Evolutionary conservation across 92 coral and sea anemone genomes (phyloP).

Genomic region (Pocillopora grandis): DNA sequence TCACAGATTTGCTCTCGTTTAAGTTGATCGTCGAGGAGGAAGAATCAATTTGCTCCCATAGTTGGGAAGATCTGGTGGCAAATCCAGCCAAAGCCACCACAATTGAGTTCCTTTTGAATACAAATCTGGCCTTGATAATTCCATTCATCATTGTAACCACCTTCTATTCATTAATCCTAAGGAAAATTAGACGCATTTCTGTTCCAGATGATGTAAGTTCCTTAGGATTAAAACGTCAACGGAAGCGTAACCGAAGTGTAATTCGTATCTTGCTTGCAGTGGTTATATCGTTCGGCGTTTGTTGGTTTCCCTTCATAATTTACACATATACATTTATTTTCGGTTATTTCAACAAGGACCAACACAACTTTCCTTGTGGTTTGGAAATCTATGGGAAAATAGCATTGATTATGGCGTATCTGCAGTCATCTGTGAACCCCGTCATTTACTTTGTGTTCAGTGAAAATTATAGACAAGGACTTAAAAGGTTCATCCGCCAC

Average conservation of each 20-base stretch:
- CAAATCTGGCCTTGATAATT: constrained; percentile 13
- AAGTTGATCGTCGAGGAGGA: constrained; percentile 5
- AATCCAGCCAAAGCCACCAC: neutral
- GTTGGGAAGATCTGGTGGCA: constrained; percentile 22
- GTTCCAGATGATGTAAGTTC: neutral
- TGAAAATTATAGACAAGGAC: constrained; percentile 18
- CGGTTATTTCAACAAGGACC: neutral
- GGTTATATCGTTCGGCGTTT: constrained; percentile 31
- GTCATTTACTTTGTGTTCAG: constrained; percentile 31
- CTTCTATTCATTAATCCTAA: constrained; percentile 10
- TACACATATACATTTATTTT: constrained; percentile 4
- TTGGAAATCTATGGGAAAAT: neutral
- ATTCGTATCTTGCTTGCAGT: constrained; percentile 21
- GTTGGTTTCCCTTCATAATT: constrained; percentile 36
- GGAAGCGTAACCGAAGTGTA: constrained; percentile 27
- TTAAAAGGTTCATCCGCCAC: neutral
- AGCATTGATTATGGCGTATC: constrained; percentile 11
- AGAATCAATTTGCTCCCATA: constrained; percentile 2
- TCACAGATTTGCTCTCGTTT: constrained; percentile 21
- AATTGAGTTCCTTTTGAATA: constrained; percentile 15
- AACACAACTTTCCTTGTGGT: constrained; percentile 7
- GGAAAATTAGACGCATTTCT: constrained; percentile 9
- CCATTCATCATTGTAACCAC: constrained; percentile 18
- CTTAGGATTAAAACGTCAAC: neutral
- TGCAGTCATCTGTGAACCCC: constrained; percentile 28